Evolutionary conservation across 2,113 vertebrate genomes (phyloP), one percentile per base, ranked within the genome.

Genomic region (Callithrix jacchus): DNA sequence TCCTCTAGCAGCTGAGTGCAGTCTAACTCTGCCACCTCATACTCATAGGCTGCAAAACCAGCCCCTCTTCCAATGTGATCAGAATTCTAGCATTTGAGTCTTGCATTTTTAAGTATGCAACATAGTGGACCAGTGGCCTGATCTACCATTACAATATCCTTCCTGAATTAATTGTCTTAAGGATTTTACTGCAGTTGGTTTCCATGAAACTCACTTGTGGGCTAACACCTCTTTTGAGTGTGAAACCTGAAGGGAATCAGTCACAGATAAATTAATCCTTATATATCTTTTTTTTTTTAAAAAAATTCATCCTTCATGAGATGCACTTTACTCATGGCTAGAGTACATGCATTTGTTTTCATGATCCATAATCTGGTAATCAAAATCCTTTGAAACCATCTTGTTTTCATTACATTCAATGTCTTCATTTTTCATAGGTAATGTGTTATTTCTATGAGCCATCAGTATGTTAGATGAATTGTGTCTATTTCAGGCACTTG

Each of bases 351-450:
- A 40, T 71, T 83, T 87, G 35, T 61, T 77, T 87, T 87, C 68
- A 64, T 49, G 64, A 61, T 37, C 49, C 32, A 21, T 83, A 6
- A 54, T 58, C 49, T 87, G 13, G 88, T 90, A 42, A 82, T 87
- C 6, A 83, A 91, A 87, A 79, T 40, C 32, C 0, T 68, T 89
- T 54, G 14, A 47, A 52, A 64, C n/a, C 23, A 23, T 42, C 5
- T 74, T 52, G 56, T 58, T 8, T 58, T 23, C 56, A 23, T 23
- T 58, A 23, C 8, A 8, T 23, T 58, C 56, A 58, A 25, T 32
- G 42, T 42, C 14, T 84, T 91, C 6, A 73, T 40, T 93, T 96
- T 79, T 91, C 35, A 86, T 35, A 81, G 79, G 81, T 94, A 93
- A 71, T 95, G 70, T 17, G 87, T 93, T 61, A 42, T 84, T 18